A percentile compares a stretch with the other conserved stretches of the same genome.
Conservation (phyloP, 2,113 vertebrate genomes). For the Quiscalus mexicanus region DNA sequence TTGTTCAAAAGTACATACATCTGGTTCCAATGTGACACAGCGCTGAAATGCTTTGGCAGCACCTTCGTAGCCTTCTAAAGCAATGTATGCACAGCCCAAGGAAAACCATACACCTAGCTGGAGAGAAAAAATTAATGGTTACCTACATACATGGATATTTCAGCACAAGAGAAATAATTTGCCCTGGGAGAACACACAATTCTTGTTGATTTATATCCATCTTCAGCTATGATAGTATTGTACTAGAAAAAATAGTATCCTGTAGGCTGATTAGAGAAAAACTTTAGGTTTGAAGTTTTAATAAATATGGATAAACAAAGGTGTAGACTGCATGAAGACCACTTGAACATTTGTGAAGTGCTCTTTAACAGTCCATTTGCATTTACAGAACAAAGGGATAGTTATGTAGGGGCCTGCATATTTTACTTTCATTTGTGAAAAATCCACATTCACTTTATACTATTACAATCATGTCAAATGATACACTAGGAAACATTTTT, state of each 20-base stretch:
- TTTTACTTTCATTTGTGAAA: not conserved
- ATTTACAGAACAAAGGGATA: not conserved
- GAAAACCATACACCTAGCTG: constrained; percentile 98
- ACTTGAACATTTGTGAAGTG: not conserved
- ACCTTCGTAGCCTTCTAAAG: constrained; percentile 88
- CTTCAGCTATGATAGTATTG: not conserved
- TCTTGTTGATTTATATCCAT: not conserved
- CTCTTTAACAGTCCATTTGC: not conserved
- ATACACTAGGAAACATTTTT: not conserved
- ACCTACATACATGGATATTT: not conserved
- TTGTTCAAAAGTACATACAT: constrained; percentile 81
- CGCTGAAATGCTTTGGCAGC: constrained; percentile 93
- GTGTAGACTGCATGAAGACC: not conserved
- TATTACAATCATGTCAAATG: not conserved
- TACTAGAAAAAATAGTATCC: not conserved
- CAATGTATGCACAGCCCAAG: constrained; percentile 91
- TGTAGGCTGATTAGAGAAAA: not conserved
- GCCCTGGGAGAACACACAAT: not conserved
- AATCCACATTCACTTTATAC: not conserved
- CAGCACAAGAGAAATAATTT: not conserved
- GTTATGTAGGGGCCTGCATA: not conserved
- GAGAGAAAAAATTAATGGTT: not conserved
- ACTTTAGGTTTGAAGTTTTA: not conserved
- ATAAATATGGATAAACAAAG: not conserved
- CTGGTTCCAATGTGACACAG: constrained; percentile 92